phyloP scores from a whole-genome alignment of 2,113 vertebrate genomes.

The Sinosuthora webbiana region DNA sequence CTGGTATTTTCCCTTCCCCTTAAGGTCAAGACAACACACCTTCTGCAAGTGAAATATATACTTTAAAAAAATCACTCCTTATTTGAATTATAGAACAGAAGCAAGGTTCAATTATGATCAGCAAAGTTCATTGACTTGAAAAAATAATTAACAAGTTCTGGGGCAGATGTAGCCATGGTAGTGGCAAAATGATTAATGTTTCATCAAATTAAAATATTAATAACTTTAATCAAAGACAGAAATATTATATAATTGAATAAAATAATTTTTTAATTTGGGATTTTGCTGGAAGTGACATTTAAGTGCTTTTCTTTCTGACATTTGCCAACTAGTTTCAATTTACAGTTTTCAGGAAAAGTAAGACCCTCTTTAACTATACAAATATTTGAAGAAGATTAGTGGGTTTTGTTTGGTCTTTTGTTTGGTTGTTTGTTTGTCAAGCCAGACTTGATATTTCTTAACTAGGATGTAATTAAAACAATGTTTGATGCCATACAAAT shows the following conservation, averaged over 20 bases:
- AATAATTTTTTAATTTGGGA: background rate
- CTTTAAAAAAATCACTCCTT: background rate
- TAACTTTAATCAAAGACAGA: background rate
- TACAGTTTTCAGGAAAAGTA: background rate
- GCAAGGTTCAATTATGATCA: background rate
- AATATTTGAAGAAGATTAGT: background rate
- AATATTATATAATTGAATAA: background rate
- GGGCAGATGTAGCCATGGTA: background rate
- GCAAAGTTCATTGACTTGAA: background rate
- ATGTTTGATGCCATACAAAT: background rate
- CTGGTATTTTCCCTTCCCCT: too few species aligned
- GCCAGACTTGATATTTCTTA: background rate
- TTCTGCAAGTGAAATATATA: background rate
- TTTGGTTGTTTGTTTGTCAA: background rate
- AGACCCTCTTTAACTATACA: background rate
- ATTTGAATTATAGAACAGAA: background rate
- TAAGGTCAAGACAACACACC: background rate
- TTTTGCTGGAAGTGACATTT: background rate
- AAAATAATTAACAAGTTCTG: background rate
- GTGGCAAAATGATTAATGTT: background rate
- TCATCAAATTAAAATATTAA: background rate
- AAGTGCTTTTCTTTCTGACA: background rate
- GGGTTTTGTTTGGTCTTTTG: fast-evolving
- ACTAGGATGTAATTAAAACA: background rate
- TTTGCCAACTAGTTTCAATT: background rate